Base-by-base conservation (phyloP, 2,888 invertebrate genomes). In the Cerastis leucographa region DNA sequence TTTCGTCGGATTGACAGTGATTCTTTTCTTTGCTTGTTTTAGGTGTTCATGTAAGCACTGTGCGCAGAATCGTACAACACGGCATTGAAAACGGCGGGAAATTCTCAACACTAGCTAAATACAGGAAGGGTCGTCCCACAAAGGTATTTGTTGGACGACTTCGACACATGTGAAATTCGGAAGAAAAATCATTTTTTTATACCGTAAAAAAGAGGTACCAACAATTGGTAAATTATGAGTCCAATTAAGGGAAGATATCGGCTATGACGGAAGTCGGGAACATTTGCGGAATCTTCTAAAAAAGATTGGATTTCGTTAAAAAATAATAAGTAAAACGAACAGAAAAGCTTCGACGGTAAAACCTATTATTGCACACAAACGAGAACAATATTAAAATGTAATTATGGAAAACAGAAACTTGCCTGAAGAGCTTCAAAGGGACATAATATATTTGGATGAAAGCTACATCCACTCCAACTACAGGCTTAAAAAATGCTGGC, bases 401-500 rank as follows among this genome's bases (percentile, higher is more conserved):
- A 46, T 44, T 7, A 66, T 66, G 25, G 66, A 46, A 9, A 46
- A 66, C 4, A 46, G 66, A 46, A 46, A 46, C 2, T 66, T 46
- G 8, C 66, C 46, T 12, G 66, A 66, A 46, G 44, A 66, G 66
- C 29, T 46, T 46, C 19, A 66, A 46, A 46, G 3, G 2, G 25
- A 66, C 3, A 46, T 46, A 19, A 29, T 44, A 44, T 44, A 44
- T 67, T 22, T 67, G 9, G 49, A 49, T 22, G 67, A 67, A 51
- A 51, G 67, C 49, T 69, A 54, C 54, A 54, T 69, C 40, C 40
- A 42, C 25, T 69, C 40, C 2, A 54, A 40, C 19, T 54, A 54
- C 40, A 69, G 54, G 8, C 54, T 69, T 69, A 69, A 54, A 54
- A 54, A 54, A 42, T 69, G 40, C 54, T 69, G 69, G 69, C 69